phyloP scores from a whole-genome alignment of 2,113 vertebrate genomes.

The Pyxicephalus adspersus region DNA sequence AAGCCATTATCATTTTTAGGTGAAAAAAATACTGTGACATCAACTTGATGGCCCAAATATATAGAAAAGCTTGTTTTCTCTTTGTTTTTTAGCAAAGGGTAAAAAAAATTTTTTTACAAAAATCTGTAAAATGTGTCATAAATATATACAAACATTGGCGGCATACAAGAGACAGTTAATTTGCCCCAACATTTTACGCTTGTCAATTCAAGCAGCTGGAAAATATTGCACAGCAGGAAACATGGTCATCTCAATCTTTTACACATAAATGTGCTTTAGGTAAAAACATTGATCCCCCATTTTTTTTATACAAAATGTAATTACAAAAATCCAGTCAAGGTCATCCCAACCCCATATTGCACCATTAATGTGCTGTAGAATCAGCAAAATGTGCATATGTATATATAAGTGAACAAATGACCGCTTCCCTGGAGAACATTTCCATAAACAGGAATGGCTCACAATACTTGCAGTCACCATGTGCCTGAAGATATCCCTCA shows the following conservation, averaged over 20 bases:
- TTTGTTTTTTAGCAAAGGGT: conserved; percentile 6
- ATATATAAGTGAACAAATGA: neutral
- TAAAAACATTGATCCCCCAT: neutral
- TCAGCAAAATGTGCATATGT: neutral
- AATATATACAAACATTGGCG: conserved; percentile 10
- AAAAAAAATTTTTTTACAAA: conserved; percentile 17
- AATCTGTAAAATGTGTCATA: conserved; percentile 2
- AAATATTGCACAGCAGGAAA: conserved; percentile 14
- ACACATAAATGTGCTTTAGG: conserved; percentile 9
- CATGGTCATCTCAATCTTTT: no score
- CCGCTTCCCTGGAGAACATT: neutral
- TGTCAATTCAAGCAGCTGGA: conserved; percentile 6
- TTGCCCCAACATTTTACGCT: neutral
- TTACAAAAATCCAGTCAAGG: conserved; percentile 19
- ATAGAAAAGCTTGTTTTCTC: conserved; percentile 12
- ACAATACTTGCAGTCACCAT: neutral
- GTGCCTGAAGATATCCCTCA: neutral
- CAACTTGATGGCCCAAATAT: neutral
- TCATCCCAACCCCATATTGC: neutral
- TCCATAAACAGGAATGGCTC: neutral
- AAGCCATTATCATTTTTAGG: neutral
- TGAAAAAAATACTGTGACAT: neutral
- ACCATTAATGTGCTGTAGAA: neutral
- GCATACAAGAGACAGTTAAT: neutral
- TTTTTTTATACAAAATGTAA: conserved; percentile 37